Conservation (phyloP, 2,113 vertebrate species). For the Crotalus viridis region DNA sequence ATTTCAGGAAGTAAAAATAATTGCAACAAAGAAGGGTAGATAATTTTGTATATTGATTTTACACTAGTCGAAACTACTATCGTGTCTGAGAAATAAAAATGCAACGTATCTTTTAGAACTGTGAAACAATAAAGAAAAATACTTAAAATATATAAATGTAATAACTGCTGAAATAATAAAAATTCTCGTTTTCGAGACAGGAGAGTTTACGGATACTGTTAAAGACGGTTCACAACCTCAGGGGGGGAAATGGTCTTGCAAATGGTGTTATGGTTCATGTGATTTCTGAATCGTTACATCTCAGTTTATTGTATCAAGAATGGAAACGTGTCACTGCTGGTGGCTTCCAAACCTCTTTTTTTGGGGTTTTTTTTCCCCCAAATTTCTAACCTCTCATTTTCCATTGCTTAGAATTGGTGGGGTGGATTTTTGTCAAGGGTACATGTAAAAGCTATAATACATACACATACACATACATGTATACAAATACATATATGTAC, state of each 20-base stretch:
- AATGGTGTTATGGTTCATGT: not conserved
- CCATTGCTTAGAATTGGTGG: not conserved
- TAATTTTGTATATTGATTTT: not conserved
- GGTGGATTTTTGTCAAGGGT: not conserved
- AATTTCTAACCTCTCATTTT: not conserved
- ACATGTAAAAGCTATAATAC: not conserved
- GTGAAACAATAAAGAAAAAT: not conserved
- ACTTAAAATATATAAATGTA: not conserved
- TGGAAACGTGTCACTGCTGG: not conserved
- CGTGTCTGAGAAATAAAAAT: not conserved
- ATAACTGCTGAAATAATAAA: not conserved
- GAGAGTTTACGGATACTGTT: not conserved
- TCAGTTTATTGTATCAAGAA: not conserved
- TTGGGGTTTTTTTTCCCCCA: not conserved
- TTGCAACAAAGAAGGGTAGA: not conserved
- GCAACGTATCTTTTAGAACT: not conserved
- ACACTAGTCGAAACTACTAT: not conserved
- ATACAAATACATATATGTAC: too few species aligned
- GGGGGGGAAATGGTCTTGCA: not conserved
- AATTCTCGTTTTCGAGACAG: not conserved
- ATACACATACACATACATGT: not conserved
- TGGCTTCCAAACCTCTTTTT: not conserved
- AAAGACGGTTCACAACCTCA: not conserved
- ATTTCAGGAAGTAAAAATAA: not conserved
- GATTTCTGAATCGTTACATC: not conserved